These are phyloP conservation scores for Anoplolepis gracilipes DNA, from an alignment of 1,140 invertebrate genomes.

Conservation along the genomic window DNA sequence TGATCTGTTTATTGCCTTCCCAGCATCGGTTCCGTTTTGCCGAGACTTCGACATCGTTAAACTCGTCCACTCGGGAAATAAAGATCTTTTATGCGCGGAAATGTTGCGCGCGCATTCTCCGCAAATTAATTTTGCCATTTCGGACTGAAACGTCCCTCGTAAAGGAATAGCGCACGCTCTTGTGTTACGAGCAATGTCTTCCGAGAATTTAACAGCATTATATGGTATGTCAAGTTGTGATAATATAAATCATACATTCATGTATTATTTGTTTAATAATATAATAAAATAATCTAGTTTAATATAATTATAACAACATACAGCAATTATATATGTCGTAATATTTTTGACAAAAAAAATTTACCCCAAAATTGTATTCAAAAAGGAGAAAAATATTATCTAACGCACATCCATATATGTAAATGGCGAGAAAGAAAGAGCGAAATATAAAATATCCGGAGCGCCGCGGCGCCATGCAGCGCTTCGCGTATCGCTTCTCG, in stretches of 20 bases:
- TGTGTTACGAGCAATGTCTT: background rate
- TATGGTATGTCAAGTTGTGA: background rate
- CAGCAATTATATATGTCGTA: background rate
- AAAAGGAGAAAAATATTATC: too few relatives aligned
- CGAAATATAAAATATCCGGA: conserved; percentile 21
- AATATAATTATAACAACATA: too few relatives aligned
- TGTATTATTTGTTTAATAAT: background rate
- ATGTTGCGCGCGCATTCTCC: conserved; percentile 17
- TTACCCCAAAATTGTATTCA: background rate
- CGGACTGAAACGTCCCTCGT: background rate
- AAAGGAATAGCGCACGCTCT: background rate
- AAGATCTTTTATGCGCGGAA: conserved; percentile 40
- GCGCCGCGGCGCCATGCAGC: conserved; percentile 37
- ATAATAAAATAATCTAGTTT: too few relatives aligned
- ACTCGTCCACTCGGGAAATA: conserved; percentile 8
- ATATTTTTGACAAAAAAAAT: background rate
- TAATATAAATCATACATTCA: background rate
- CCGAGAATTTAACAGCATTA: background rate
- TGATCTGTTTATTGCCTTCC: conserved; percentile 35
- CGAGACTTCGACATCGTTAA: conserved; percentile 30
- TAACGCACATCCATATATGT: too few relatives aligned
- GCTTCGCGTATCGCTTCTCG: conserved; percentile 53
- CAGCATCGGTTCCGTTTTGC: conserved; percentile 28
- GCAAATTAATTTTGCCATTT: conserved; percentile 7
- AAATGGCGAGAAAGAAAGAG: background rate